Conservation (phyloP, 2,113 vertebrate genomes). For the Setophaga kirtlandii region DNA sequence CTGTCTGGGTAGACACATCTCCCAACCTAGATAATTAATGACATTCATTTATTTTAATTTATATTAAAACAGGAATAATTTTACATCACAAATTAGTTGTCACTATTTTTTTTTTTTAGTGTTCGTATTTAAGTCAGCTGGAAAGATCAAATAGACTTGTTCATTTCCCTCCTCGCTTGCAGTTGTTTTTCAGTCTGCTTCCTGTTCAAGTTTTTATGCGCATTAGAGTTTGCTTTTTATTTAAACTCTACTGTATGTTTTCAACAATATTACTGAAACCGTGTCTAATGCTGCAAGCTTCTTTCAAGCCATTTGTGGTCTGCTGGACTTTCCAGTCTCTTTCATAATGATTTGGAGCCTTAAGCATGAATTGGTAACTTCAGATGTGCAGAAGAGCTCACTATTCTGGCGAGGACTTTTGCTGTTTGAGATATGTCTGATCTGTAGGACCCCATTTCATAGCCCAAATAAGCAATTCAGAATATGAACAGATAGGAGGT, state of each 20-base stretch:
- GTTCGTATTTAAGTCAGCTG: neutral
- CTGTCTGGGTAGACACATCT: neutral
- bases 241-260: conserved; percentile 1
- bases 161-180: conserved; percentile 24
- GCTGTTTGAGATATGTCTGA: neutral
- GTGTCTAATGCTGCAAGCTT: neutral
- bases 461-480: neutral
- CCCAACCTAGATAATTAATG: conserved; percentile 32
- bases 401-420: neutral
- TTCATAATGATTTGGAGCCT: neutral
- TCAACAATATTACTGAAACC: neutral
- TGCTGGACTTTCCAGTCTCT: neutral
- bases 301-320: neutral
- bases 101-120: neutral
- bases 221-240: neutral
- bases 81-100: conserved; percentile 47
- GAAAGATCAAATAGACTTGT: conserved; percentile 49
- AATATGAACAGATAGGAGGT: neutral
- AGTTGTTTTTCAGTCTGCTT: conserved; percentile 38
- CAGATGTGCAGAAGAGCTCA: neutral
- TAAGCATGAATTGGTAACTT: neutral
- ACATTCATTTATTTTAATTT: conserved; percentile 39
- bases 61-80: conserved; percentile 51
- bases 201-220: neutral
- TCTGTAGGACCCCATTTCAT: neutral